Conservation (phyloP, 2,797 vertebrate species). For the Dendrocincla fuliginosa region DNA sequence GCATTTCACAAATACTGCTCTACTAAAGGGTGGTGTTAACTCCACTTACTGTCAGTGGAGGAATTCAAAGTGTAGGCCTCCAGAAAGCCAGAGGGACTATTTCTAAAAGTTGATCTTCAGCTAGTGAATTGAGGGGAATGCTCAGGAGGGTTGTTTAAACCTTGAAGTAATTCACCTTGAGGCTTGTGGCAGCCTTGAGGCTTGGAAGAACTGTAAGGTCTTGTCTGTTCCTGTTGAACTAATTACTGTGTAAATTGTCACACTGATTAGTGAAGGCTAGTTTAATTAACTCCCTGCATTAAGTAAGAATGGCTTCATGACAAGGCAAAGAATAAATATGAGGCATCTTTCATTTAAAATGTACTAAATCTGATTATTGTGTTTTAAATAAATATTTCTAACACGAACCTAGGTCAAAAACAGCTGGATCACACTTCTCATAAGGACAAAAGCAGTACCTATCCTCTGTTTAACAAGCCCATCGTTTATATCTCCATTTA, state of each 20-base stretch:
- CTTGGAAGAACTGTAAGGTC: slow-evolving; percentile 52
- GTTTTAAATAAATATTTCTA: slow-evolving; percentile 16
- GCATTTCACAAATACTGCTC: slow-evolving; percentile 10
- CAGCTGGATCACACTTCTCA: accelerated
- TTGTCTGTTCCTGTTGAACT: slow-evolving; percentile 67
- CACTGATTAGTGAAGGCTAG: slow-evolving; percentile 21
- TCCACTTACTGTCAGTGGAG: background rate
- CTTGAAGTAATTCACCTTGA: background rate
- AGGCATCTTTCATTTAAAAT: background rate
- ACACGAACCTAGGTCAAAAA: background rate
- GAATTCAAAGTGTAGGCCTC: background rate
- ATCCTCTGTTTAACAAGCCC: background rate
- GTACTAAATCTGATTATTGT: background rate
- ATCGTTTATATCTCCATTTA: background rate
- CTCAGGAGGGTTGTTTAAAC: background rate
- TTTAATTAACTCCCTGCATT: slow-evolving; percentile 51
- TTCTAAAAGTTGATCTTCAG: background rate
- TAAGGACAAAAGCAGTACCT: background rate
- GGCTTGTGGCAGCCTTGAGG: background rate
- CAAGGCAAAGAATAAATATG: background rate
- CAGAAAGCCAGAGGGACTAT: background rate
- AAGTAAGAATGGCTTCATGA: background rate
- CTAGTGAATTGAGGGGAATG: background rate
- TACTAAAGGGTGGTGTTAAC: background rate
- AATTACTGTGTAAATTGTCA: slow-evolving; percentile 66